Conservation (phyloP, 2,797 vertebrate species). For the Enteromius viviparus region DNA sequence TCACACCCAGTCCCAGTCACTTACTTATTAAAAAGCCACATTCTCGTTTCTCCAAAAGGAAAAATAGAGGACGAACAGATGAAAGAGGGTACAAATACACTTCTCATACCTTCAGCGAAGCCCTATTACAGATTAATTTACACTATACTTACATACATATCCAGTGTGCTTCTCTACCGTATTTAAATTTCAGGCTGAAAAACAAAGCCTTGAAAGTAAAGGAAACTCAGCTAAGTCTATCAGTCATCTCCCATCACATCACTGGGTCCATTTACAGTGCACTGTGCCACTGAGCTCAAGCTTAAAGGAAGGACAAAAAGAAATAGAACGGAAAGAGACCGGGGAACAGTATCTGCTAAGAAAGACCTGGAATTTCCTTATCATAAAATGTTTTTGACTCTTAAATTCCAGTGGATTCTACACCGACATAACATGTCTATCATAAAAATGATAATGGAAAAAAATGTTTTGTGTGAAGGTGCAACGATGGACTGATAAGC, state of each 20-base stretch:
- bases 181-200: neutral
- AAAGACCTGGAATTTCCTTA: conserved; percentile 24
- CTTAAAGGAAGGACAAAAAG: neutral
- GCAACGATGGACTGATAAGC: neutral
- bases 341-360: neutral
- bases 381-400: neutral
- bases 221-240: conserved; percentile 19
- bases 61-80: neutral
- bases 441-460: conserved; percentile 1
- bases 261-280: conserved; percentile 7
- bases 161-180: neutral
- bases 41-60: conserved; percentile 4
- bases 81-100: conserved; percentile 3
- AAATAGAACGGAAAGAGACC: neutral
- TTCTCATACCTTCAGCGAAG: neutral
- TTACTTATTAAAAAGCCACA: conserved; percentile 47
- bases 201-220: conserved; percentile 4
- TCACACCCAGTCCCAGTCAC: conserved; percentile 34
- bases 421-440: conserved; percentile 25
- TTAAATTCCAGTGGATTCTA: conserved; percentile 1
- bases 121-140: neutral
- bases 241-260: conserved; percentile 37
- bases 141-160: neutral
- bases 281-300: conserved; percentile 15
- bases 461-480: neutral